Evolutionary conservation across 2,797 vertebrate genomes (phyloP), one percentile per base, ranked within the genome.

Genomic region (Thalassophryne amazonica): DNA sequence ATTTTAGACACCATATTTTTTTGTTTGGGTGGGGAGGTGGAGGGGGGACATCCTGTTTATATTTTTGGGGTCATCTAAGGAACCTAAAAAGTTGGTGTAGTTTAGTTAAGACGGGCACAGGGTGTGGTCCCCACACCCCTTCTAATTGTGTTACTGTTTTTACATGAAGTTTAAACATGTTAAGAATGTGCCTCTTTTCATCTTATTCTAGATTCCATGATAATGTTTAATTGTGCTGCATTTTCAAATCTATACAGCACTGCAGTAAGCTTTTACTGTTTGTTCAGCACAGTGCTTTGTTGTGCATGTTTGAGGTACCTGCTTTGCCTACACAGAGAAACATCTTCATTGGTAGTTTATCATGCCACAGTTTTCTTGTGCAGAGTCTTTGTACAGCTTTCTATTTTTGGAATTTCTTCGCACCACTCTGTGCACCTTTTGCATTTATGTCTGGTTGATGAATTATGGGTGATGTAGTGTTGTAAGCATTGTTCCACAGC

Each of bases 391-490:
- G 71, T 73, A 79, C 76, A 51, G 66, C 59, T 54, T 80, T 72
- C 76, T 86, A 80, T 88, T 85, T 83, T 77, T 80, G 83, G 78
- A 60, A 18, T 49, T 55, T 63, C 59, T 72, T 66, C 83, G 84
- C 86, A 85, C 78, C 81, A 76, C 63, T 78, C 69, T 35, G 51
- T 78, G 77, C 79, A 83, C 73, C 80, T 81, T 83, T 51, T 78
- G 71, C 73, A 56, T 79, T 78, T 80, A 69, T 81, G 78, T 82
- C 74, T 52, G 30, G 54, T 71, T 82, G 77, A 83, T 86, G 83
- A 84, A 85, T 88, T 86, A 76, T 81, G 81, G 76, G 73, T 79
- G 78, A 81, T 82, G 80, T 87, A 81, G 83, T 87, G 72, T 78
- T 71, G 75, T 82, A 78, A 79, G 78, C 79, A 72, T 60, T 81